Percentiles rank a stretch among this genome's conserved stretches.
phyloP scores from a whole-genome alignment of 2,888 invertebrate genomes.

The Aromia moschata region DNA sequence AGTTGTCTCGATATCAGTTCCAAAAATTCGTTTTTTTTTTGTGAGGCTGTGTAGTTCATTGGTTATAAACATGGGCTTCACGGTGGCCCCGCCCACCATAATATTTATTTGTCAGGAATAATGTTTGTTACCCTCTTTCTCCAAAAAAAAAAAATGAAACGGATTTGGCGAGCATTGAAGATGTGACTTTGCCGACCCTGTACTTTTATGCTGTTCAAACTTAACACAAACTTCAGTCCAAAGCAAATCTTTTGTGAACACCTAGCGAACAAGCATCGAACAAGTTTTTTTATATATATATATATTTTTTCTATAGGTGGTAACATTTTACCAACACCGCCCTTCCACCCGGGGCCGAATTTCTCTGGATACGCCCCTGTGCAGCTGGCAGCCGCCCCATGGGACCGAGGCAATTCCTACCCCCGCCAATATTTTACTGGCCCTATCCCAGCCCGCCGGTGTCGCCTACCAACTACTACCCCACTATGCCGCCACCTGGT shows the following conservation, averaged over 20 bases:
- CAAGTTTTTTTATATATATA: slow-evolving; percentile 16
- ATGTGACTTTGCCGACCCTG: too few relatives aligned
- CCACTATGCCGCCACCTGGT: slow-evolving; percentile 66
- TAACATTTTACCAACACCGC: slow-evolving; percentile 67
- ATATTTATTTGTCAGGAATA: too few relatives aligned
- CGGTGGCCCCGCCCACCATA: too few relatives aligned
- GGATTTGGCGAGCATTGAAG: too few relatives aligned
- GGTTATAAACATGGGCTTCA: too few relatives aligned
- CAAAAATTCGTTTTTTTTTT: too few relatives aligned
- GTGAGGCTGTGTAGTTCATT: too few relatives aligned
- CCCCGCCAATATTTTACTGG: slow-evolving; percentile 85
- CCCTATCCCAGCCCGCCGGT: slow-evolving; percentile 94
- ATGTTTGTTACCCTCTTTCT: too few relatives aligned
- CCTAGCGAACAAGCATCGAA: background rate
- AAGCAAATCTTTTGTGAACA: background rate
- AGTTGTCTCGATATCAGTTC: too few relatives aligned
- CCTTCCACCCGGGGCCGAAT: slow-evolving; percentile 55
- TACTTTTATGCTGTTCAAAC: background rate
- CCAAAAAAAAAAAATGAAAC: too few relatives aligned
- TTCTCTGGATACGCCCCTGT: slow-evolving; percentile 60
- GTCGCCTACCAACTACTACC: slow-evolving; percentile 88
- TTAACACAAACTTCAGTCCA: background rate
- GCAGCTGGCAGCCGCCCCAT: slow-evolving; percentile 60
- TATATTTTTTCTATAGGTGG: slow-evolving; percentile 65
- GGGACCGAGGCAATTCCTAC: slow-evolving; percentile 52